Evolutionary conservation across 2,888 invertebrate species (phyloP).

Genomic region (Tortrix viridana): DNA sequence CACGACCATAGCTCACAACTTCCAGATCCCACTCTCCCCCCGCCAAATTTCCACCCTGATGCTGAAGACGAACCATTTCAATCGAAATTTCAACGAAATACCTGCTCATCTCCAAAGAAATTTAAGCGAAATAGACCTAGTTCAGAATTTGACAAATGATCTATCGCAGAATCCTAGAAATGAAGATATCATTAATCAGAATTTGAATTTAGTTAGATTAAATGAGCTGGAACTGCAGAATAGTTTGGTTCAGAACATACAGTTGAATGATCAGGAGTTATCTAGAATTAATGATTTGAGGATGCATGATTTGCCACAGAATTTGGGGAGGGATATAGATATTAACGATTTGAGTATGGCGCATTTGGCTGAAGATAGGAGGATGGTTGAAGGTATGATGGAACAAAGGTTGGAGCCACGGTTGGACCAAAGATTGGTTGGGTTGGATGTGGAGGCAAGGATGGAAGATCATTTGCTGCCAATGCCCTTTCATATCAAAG

Average conservation of each 20-base stretch:
- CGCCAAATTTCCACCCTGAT: constrained; percentile 75
- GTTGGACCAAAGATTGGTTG: constrained; percentile 48
- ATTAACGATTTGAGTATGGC: constrained; percentile 33
- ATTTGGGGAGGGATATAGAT: constrained; percentile 51
- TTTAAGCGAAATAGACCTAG: constrained; percentile 60
- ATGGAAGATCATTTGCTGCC: constrained; percentile 61
- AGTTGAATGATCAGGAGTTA: constrained; percentile 62
- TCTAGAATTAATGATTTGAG: constrained; percentile 41
- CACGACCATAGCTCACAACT: constrained; percentile 66
- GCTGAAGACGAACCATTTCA: constrained; percentile 71
- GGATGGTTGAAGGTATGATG: constrained; percentile 40
- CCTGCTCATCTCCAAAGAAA: constrained; percentile 65
- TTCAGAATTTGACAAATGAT: constrained; percentile 55
- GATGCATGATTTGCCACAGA: constrained; percentile 40
- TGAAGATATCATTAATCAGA: constrained; percentile 42
- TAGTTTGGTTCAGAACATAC: constrained; percentile 53
- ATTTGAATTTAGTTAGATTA: constrained; percentile 46
- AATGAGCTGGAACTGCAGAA: constrained; percentile 62
- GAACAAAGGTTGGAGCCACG: constrained; percentile 49
- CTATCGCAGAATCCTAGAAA: constrained; percentile 33
- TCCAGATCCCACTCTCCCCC: constrained; percentile 72
- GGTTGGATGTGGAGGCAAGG: constrained; percentile 47
- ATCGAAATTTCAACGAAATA: constrained; percentile 67
- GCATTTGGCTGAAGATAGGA: constrained; percentile 24
- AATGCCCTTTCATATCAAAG: constrained; percentile 73